A percentile compares a stretch with the other conserved stretches of the same genome.
These are phyloP conservation scores for Oreochromis mossambicus DNA, from an alignment of 2,797 vertebrate species.

Conservation along the genomic window DNA sequence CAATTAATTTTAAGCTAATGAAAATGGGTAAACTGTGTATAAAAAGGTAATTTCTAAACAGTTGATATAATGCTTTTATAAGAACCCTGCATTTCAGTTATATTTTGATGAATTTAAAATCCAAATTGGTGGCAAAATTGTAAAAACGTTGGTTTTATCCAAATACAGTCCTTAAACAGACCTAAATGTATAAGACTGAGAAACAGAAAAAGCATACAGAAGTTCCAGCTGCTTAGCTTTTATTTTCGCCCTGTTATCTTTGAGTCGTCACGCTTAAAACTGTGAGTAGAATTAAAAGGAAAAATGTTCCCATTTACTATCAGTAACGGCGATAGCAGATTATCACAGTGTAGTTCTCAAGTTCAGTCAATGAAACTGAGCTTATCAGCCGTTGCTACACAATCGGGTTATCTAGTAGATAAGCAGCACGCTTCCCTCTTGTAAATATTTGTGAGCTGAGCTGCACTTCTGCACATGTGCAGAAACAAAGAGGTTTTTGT, in stretches of 20 bases:
- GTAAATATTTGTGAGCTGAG: neutral
- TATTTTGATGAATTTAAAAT: neutral
- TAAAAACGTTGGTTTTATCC: neutral
- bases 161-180: neutral
- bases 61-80: neutral
- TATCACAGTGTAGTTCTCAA: neutral
- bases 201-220: neutral
- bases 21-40: neutral
- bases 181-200: neutral
- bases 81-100: neutral
- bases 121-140: neutral
- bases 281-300: neutral
- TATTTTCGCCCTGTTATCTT: neutral
- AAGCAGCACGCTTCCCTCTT: neutral
- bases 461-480: neutral
- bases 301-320: neutral
- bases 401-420: conserved; percentile 4
- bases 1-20: neutral
- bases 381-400: conserved; percentile 1
- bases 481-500: neutral
- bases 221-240: neutral
- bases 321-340: neutral
- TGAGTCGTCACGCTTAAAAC: accelerated
- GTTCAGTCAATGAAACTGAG: neutral
- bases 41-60: neutral